These are phyloP conservation scores for Heliconius aoede DNA, from an alignment of 2,888 invertebrate species.

Conservation along the genomic window DNA sequence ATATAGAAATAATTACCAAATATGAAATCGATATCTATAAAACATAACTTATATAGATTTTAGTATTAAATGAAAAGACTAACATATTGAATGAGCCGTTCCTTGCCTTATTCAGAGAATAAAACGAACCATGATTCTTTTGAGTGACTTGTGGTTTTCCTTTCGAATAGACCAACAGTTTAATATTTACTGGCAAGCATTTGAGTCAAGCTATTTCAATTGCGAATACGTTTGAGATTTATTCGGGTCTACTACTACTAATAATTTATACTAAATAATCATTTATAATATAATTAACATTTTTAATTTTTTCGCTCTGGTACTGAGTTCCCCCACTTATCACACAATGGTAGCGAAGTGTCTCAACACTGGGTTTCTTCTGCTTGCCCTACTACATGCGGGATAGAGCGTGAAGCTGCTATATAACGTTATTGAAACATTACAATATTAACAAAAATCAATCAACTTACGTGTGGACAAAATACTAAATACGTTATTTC, in stretches of 20 bases:
- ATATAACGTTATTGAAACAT: not conserved
- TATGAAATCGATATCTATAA: not conserved
- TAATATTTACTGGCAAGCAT: slow-evolving; percentile 25
- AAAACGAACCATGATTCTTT: slow-evolving; percentile 28
- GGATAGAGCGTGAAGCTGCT: no score
- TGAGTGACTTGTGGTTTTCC: slow-evolving; percentile 40
- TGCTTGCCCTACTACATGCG: no score
- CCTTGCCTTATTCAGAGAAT: slow-evolving; percentile 29
- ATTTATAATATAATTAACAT: no score
- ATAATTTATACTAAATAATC: not conserved
- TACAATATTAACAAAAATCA: not conserved
- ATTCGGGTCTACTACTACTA: no score
- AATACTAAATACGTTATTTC: not conserved
- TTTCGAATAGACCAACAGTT: slow-evolving; percentile 35
- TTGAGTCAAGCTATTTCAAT: slow-evolving; percentile 9
- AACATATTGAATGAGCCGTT: not conserved
- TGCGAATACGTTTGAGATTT: slow-evolving; percentile 14
- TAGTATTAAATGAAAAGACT: slow-evolving; percentile 4
- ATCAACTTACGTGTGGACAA: not conserved
- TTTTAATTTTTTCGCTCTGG: no score
- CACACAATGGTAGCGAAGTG: no score
- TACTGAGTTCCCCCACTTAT: no score
- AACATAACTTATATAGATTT: no score
- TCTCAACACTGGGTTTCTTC: no score
- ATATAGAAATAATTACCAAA: not conserved